Evolutionary conservation across 1,140 invertebrate genomes (phyloP).

Genomic region (Melitaea cinxia): DNA sequence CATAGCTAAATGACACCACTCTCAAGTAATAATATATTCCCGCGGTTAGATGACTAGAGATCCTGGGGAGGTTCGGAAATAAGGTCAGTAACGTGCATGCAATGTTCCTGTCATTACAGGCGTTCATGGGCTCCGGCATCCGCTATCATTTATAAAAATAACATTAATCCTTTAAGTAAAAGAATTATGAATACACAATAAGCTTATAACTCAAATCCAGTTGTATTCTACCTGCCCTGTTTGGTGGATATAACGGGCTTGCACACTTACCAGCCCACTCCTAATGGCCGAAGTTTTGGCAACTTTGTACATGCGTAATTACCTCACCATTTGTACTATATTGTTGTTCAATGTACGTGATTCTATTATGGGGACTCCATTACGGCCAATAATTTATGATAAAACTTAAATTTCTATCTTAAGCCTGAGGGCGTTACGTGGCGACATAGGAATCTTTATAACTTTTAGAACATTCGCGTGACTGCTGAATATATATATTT

Average conservation of each 20-base stretch:
- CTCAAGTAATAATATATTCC: no score
- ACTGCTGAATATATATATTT: no score
- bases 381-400: not conserved
- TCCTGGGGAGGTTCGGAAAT: no score
- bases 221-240: constrained; percentile 47
- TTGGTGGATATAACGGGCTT: constrained; percentile 53
- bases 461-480: no score
- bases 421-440: no score
- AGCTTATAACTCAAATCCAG: constrained; percentile 29
- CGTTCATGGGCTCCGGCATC: not conserved
- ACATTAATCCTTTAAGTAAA: not conserved
- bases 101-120: no score
- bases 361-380: constrained; percentile 28
- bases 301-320: constrained; percentile 72
- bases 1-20: no score
- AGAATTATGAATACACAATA: not conserved
- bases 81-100: no score
- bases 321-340: constrained; percentile 58
- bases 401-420: not conserved
- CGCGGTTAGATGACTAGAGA: no score
- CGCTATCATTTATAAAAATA: not conserved
- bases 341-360: constrained; percentile 45
- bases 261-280: constrained; percentile 59
- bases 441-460: no score
- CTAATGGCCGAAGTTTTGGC: constrained; percentile 74